phyloP scores from a whole-genome alignment of 2,888 invertebrate species.

The Arge pagana region DNA sequence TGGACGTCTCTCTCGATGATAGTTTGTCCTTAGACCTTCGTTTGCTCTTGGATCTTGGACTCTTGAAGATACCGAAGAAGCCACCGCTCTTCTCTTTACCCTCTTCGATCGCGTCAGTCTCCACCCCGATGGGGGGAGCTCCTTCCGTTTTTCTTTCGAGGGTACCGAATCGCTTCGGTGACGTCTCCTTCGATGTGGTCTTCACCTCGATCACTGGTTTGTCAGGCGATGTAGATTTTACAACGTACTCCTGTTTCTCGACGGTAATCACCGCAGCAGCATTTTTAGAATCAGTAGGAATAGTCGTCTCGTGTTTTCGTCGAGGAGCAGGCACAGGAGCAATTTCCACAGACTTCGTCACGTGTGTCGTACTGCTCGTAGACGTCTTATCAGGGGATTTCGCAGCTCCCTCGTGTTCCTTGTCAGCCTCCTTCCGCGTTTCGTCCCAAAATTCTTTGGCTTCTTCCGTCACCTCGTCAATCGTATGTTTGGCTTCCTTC shows the following conservation, averaged over 20 bases:
- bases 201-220: too few relatives aligned
- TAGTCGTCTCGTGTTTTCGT: constrained; percentile 7
- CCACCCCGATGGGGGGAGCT: too few relatives aligned
- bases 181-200: too few relatives aligned
- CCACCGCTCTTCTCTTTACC: constrained; percentile 25
- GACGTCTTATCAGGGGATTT: constrained; percentile 16
- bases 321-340: too few relatives aligned
- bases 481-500: constrained; percentile 41
- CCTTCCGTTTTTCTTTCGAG: neutral
- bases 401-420: constrained; percentile 31
- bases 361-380: too few relatives aligned
- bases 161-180: constrained; percentile 20
- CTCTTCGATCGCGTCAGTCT: too few relatives aligned
- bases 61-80: constrained; percentile 36
- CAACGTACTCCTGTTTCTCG: too few relatives aligned
- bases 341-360: too few relatives aligned
- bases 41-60: constrained; percentile 33
- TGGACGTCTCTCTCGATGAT: constrained; percentile 26
- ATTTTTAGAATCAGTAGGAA: too few relatives aligned
- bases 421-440: constrained; percentile 39
- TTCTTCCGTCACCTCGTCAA: constrained; percentile 37
- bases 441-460: constrained; percentile 40
- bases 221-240: too few relatives aligned
- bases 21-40: constrained; percentile 31
- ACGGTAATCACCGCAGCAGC: too few relatives aligned